Conservation (phyloP, 2,797 vertebrate genomes). For the Alcedo quadribrachys region DNA sequence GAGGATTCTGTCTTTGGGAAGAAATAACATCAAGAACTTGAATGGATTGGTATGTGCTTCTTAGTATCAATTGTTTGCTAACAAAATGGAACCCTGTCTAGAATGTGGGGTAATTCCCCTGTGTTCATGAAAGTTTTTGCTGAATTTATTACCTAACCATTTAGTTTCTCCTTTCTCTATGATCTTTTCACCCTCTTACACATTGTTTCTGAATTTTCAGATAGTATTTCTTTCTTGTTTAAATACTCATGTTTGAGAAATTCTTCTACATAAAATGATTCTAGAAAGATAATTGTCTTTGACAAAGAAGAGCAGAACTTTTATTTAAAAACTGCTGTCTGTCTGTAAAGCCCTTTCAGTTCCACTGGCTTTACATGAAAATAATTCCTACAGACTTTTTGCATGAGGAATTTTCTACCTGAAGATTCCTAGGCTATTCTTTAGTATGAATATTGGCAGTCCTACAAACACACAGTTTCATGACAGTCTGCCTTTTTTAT, state of each 20-base stretch:
- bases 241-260: neutral
- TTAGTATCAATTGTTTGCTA: neutral
- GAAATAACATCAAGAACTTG: slow-evolving; percentile 96
- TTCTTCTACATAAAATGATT: neutral
- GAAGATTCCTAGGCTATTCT: neutral
- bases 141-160: neutral
- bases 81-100: neutral
- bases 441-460: neutral
- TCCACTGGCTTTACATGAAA: neutral
- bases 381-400: neutral
- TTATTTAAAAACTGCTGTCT: neutral
- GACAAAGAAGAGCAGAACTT: neutral
- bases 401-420: neutral
- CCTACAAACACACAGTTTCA: neutral
- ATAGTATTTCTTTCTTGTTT: neutral
- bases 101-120: neutral
- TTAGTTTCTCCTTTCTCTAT: neutral
- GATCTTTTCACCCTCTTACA: neutral
- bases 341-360: neutral
- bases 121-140: neutral
- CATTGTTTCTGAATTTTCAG: neutral
- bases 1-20: slow-evolving; percentile 93
- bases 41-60: slow-evolving; percentile 87
- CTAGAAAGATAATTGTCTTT: neutral
- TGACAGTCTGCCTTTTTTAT: neutral